Conservation (phyloP, 2,113 vertebrate genomes). For the Etia nguti region DNA sequence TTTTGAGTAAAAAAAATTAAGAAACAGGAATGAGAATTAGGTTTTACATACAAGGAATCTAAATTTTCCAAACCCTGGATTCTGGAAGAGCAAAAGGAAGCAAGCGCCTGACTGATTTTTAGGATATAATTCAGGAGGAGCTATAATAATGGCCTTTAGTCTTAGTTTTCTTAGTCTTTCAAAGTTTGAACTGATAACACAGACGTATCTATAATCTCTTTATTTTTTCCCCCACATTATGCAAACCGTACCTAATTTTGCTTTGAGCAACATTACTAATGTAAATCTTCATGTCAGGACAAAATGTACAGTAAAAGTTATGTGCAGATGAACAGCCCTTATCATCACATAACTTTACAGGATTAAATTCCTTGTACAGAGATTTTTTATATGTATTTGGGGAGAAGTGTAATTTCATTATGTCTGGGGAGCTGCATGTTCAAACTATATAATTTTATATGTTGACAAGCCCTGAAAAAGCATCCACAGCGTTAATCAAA, state of each 20-base stretch:
- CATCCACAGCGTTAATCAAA: neutral
- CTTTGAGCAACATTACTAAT: neutral
- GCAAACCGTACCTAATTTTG: rapidly evolving
- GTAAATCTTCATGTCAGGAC: neutral
- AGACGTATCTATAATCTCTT: rapidly evolving
- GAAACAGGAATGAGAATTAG: rapidly evolving
- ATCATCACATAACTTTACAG: rapidly evolving
- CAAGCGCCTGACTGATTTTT: neutral
- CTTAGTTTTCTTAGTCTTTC: rapidly evolving
- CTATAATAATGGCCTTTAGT: neutral
- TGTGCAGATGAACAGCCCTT: neutral
- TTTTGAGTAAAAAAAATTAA: neutral
- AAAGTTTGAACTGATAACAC: rapidly evolving
- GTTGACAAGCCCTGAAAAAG: neutral
- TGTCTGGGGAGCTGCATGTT: neutral
- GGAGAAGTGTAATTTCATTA: neutral
- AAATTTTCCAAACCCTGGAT: neutral
- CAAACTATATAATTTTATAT: neutral
- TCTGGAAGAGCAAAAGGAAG: too few species aligned
- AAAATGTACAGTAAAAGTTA: neutral
- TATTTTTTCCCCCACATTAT: rapidly evolving
- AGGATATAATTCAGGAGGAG: neutral
- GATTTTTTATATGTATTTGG: rapidly evolving
- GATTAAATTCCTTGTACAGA: rapidly evolving
- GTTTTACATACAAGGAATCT: neutral